These are phyloP conservation scores for Perithous albicinctus DNA, from an alignment of 2,888 invertebrate genomes.

Conservation along the genomic window DNA sequence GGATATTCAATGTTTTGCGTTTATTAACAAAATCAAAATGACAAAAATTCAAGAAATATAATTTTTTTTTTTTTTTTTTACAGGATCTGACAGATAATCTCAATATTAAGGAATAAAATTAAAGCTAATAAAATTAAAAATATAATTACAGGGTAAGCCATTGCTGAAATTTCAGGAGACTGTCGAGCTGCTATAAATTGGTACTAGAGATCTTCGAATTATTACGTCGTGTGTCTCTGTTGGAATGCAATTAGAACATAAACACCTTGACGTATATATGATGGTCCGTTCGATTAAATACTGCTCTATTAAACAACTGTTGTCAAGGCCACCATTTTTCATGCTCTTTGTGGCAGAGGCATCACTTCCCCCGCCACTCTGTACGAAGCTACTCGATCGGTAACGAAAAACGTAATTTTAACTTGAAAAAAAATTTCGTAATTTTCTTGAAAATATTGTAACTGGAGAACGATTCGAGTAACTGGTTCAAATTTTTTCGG, in stretches of 20 bases:
- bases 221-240: slow-evolving; percentile 32
- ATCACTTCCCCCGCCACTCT: no score
- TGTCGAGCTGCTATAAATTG: neutral
- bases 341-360: no score
- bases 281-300: slow-evolving; percentile 22
- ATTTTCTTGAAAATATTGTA: no score
- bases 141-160: slow-evolving; percentile 63
- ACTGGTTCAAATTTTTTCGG: no score
- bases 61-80: slow-evolving; percentile 46
- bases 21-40: slow-evolving; percentile 31
- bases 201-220: slow-evolving; percentile 17
- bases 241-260: slow-evolving; percentile 34
- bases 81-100: slow-evolving; percentile 51
- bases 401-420: no score
- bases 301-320: slow-evolving; percentile 42
- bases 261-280: slow-evolving; percentile 49
- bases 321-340: slow-evolving; percentile 55
- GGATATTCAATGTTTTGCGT: slow-evolving; percentile 43
- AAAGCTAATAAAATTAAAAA: neutral
- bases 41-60: slow-evolving; percentile 11
- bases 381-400: no score
- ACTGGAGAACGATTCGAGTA: no score
- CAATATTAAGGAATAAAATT: neutral
- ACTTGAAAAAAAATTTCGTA: no score
- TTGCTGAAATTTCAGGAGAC: slow-evolving; percentile 27